Evolutionary conservation across 2,797 vertebrate species (phyloP).

Genomic region (Melopsittacus undulatus): DNA sequence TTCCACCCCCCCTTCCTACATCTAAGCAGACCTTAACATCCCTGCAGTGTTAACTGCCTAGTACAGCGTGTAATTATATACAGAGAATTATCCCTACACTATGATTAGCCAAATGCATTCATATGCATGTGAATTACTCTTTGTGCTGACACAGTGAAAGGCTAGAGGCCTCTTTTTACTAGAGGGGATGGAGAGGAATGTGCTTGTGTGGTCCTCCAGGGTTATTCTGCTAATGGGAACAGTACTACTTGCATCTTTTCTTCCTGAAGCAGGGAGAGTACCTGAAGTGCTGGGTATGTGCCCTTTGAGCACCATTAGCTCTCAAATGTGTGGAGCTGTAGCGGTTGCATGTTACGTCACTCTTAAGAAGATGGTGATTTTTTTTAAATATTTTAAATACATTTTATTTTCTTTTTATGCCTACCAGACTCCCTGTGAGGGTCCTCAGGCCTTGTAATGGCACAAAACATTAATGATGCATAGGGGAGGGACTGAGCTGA

Average conservation of each 20-base stretch:
- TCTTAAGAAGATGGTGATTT: background rate
- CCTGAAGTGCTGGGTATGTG: background rate
- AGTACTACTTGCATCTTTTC: background rate
- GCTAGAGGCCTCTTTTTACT: conserved; percentile 53
- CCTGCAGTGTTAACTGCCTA: conserved; percentile 64
- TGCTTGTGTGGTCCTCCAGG: conserved; percentile 52
- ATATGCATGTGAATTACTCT: conserved; percentile 62
- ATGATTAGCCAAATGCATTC: conserved; percentile 70
- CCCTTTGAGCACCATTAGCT: background rate
- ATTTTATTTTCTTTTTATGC: background rate
- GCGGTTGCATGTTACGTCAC: background rate
- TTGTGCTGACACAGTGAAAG: conserved; percentile 65
- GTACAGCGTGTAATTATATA: conserved; percentile 68
- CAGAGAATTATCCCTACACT: conserved; percentile 62
- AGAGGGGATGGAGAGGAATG: conserved; percentile 33
- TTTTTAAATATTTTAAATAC: background rate
- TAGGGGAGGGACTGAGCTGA: background rate
- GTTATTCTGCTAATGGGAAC: conserved; percentile 3
- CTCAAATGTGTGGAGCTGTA: background rate
- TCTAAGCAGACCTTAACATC: conserved; percentile 34
- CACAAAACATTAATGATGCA: background rate
- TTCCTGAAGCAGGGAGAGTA: background rate
- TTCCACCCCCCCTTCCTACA: background rate
- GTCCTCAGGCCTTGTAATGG: background rate
- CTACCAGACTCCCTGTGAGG: background rate